Evolutionary conservation across 1,140 invertebrate genomes (phyloP).

Genomic region (Chironomus striatipennis): DNA sequence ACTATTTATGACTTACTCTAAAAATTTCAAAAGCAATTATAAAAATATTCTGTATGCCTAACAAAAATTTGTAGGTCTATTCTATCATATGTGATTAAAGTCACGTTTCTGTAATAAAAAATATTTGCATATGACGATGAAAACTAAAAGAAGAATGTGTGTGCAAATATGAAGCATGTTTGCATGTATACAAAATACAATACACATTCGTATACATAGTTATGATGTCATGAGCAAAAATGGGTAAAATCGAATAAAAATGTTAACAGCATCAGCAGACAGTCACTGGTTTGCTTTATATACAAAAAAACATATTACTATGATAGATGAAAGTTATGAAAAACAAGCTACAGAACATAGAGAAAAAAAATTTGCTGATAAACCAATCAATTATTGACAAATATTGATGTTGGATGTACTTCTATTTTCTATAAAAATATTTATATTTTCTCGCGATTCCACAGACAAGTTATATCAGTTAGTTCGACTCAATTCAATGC

Average conservation of each 20-base stretch:
- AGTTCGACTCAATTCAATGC: too few relatives aligned
- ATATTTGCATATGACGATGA: neutral
- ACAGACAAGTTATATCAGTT: neutral
- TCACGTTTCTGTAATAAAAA: neutral
- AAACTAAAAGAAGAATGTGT: neutral
- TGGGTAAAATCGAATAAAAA: too few relatives aligned
- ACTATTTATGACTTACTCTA: too few relatives aligned
- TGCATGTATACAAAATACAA: neutral
- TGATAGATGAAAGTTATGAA: neutral
- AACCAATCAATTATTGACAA: neutral
- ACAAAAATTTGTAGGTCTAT: too few relatives aligned
- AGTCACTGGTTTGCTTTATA: too few relatives aligned
- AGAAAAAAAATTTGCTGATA: neutral
- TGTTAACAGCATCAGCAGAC: too few relatives aligned
- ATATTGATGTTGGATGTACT: neutral
- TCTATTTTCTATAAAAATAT: neutral
- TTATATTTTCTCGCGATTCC: neutral
- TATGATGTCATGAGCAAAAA: too few relatives aligned
- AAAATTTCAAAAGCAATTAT: too few relatives aligned
- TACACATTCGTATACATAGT: too few relatives aligned
- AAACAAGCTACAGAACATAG: neutral
- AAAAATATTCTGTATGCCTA: too few relatives aligned
- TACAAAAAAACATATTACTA: too few relatives aligned
- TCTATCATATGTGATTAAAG: neutral
- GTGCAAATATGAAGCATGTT: neutral